Base-by-base conservation (phyloP, 35 echinoderm and acorn worm genomes). In the Antedon bifida region DNA sequence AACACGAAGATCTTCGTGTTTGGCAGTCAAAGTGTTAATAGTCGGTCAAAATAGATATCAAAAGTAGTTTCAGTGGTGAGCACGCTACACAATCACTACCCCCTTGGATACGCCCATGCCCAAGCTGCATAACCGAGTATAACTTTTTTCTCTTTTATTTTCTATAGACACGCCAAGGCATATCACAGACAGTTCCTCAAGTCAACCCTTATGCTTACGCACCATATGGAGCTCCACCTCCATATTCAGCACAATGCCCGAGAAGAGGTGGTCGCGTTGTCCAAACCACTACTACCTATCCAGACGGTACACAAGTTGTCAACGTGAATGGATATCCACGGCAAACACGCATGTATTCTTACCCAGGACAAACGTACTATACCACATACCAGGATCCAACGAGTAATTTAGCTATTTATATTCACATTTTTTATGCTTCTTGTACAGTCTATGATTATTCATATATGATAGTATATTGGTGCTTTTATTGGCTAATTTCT, bases 321-420 rank as follows among this genome's bases (percentile, higher is more conserved):
- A 64, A 64, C 26, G 23, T 64, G 12, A 79, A 73, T 19, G 45
- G 78, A 16, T 82, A 82, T 64, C 79, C 86, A 31, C 64, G 31
- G n/a, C 86, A 87, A 79, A 75, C 86, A 19, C 33, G 56, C 17
- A 74, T 74, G 11, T 87, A 87, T 30, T 81, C 78, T 30, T 87
- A 87, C 36, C 86, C 86, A 34, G 86, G 86, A 13, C 86, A 87
- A 32, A 87, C 86, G 0, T 55, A 82, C 16, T 87, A 87, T n/a
- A 75, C 86, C 30, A 87, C 86, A 23, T 81, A 87, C 35, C 46
- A 55, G 23, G 51, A 64, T 64, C 51, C 51, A 64, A 64, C 51
- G 26, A 64, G 51, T 64, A 64, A 64, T 11, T 64, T 64, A 19
- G 9, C 5, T 26, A 64, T 8, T 42, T 42, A 42, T 42, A 42